Conservation (phyloP, 2,888 invertebrate species). For the Apodemia zela region DNA sequence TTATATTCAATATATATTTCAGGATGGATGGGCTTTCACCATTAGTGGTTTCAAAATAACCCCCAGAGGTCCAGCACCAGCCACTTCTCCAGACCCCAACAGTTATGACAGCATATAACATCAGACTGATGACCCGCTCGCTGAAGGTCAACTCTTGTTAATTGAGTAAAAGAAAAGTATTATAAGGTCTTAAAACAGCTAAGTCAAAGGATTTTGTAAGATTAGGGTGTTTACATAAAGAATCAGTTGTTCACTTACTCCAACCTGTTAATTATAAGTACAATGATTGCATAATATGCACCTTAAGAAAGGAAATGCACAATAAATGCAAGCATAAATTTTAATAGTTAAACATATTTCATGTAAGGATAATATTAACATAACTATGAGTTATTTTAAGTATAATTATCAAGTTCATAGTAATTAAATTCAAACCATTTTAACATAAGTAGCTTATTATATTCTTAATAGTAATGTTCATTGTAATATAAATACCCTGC, state of each 20-base stretch:
- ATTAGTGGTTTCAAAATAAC: conserved; percentile 81
- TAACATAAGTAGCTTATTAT: too few relatives aligned
- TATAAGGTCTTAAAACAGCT: conserved; percentile 15
- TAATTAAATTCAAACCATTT: too few relatives aligned
- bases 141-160: conserved; percentile 60
- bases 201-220: not conserved
- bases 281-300: not conserved
- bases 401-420: too few relatives aligned
- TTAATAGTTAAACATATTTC: not conserved
- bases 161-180: conserved; percentile 46
- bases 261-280: not conserved
- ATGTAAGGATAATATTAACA: too few relatives aligned
- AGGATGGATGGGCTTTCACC: conserved; percentile 84
- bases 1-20: conserved; percentile 38
- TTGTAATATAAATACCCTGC: too few relatives aligned
- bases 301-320: not conserved
- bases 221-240: not conserved
- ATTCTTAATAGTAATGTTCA: too few relatives aligned
- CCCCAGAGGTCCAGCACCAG: conserved; percentile 50
- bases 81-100: conserved; percentile 65
- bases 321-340: not conserved
- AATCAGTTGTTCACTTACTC: not conserved
- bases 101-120: conserved; percentile 79
- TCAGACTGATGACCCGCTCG: conserved; percentile 48
- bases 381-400: too few relatives aligned